These are phyloP conservation scores for Aricia artaxerxes DNA, from an alignment of 2,888 invertebrate genomes.

Conservation along the genomic window DNA sequence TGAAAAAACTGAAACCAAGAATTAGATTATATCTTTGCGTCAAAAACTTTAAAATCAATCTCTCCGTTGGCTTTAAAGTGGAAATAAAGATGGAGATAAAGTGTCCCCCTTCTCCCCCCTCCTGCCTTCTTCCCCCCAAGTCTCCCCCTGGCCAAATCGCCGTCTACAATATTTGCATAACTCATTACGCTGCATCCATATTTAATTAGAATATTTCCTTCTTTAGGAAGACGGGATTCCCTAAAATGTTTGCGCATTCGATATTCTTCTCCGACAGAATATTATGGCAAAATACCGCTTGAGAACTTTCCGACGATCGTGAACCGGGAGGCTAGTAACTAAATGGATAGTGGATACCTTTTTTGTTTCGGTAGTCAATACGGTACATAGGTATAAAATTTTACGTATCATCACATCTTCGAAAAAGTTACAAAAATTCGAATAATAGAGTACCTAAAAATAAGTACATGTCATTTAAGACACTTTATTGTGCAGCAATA, in stretches of 20 bases:
- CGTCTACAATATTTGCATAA: conserved; percentile 73
- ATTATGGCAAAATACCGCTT: too few species aligned
- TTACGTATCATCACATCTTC: too few species aligned
- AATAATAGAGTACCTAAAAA: too few species aligned
- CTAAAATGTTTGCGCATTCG: conserved; percentile 10
- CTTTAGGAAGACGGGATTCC: conserved; percentile 13
- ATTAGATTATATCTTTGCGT: background rate
- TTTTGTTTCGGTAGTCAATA: background rate
- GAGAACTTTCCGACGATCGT: too few species aligned
- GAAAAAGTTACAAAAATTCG: too few species aligned
- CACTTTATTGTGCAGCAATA: too few species aligned
- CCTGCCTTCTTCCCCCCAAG: conserved; percentile 48
- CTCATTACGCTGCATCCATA: conserved; percentile 78
- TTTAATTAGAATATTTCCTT: conserved; percentile 75
- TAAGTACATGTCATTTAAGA: too few species aligned
- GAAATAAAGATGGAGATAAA: conserved; percentile 30
- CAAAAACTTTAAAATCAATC: background rate
- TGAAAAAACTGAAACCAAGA: background rate
- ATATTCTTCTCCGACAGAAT: background rate
- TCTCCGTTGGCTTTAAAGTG: conserved; percentile 21
- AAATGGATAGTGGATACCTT: background rate
- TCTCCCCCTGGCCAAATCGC: conserved; percentile 50
- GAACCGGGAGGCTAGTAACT: background rate
- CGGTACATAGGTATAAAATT: too few species aligned
- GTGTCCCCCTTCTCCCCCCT: conserved; percentile 33